Evolutionary conservation across 2,888 invertebrate species (phyloP).

Genomic region (Nowickia ferox): DNA sequence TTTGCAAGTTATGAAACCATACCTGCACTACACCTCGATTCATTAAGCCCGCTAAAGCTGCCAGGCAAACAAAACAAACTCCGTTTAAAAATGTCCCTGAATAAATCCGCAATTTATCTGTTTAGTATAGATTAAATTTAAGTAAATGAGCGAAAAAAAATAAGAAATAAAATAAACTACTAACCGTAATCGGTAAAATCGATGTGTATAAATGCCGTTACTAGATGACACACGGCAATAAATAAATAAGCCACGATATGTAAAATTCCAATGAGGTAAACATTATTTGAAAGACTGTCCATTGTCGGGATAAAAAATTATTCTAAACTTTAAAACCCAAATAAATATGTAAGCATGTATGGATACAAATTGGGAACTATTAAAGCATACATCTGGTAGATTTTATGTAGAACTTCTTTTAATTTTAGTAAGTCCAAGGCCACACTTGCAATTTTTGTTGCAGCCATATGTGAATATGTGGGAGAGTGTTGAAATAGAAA

Average conservation of each 20-base stretch:
- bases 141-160: neutral
- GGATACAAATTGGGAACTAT: too few species aligned
- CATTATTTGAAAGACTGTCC: slow-evolving; percentile 23
- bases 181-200: neutral
- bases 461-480: too few species aligned
- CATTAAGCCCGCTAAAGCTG: neutral
- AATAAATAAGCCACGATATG: neutral
- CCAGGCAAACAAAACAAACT: neutral
- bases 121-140: too few species aligned
- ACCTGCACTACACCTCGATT: neutral
- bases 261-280: slow-evolving; percentile 12
- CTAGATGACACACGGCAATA: neutral
- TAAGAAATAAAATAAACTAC: neutral
- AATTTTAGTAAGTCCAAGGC: too few species aligned
- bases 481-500: too few species aligned
- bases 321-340: too few species aligned
- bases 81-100: too few species aligned
- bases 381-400: too few species aligned
- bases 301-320: neutral
- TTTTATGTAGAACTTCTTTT: too few species aligned
- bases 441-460: too few species aligned
- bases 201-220: neutral
- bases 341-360: too few species aligned
- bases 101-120: too few species aligned
- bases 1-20: neutral